These are phyloP conservation scores for Girardinichthys multiradiatus DNA, from an alignment of 2,113 vertebrate genomes.

Conservation along the genomic window DNA sequence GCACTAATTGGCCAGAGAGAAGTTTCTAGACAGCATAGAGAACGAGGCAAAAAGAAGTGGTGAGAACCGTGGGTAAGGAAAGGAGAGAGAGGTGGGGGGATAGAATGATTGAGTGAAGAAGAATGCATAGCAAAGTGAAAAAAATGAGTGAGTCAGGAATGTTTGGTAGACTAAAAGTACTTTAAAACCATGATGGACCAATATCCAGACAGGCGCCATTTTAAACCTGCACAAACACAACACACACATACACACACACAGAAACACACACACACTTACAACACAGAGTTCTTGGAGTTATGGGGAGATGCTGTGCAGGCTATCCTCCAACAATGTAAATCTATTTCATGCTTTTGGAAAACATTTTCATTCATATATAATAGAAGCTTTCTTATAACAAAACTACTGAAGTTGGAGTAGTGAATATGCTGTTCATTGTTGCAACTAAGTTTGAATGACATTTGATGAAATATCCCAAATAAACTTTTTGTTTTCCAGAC, in stretches of 20 bases:
- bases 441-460: neutral
- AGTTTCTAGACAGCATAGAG: conserved; percentile 65
- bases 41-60: conserved; percentile 9
- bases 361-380: neutral
- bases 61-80: neutral
- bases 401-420: neutral
- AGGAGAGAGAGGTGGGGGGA: neutral
- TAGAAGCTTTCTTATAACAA: neutral
- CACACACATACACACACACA: too few species aligned
- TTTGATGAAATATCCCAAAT: conserved; percentile 41
- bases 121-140: conserved; percentile 40
- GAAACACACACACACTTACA: neutral
- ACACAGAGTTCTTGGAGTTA: neutral
- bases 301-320: neutral
- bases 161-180: conserved; percentile 71
- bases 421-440: neutral
- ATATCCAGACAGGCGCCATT: conserved; percentile 76
- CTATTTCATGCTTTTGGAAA: neutral
- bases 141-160: conserved; percentile 57
- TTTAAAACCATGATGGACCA: conserved; percentile 77
- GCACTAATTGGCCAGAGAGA: conserved; percentile 74
- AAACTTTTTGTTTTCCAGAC: conserved; percentile 24
- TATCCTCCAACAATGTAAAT: neutral
- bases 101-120: conserved; percentile 14
- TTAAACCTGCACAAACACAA: conserved; percentile 40